Base-by-base conservation (phyloP, 2,113 vertebrate genomes). In the Phrynocephalus versicolor region DNA sequence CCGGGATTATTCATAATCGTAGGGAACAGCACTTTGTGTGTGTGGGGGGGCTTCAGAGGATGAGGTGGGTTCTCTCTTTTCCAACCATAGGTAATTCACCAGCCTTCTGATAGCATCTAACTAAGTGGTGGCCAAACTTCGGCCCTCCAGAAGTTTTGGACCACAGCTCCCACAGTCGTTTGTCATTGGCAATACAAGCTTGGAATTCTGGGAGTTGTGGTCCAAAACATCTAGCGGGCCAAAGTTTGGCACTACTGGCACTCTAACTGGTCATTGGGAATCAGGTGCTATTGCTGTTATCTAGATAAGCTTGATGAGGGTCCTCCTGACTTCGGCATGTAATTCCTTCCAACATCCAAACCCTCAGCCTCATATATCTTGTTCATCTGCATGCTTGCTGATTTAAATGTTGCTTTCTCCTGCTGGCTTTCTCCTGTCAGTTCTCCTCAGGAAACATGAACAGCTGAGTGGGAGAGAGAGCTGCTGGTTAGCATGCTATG, bases 401-500 rank as follows among this genome's bases (percentile, higher is more conserved):
- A 87, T 78, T 84, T 55, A 19, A 91, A 87, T 37, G 81, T 67
- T 0, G 0, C 75, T 90, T 88, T 89, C 80, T 9, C 84, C 62
- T 78, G 1, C 65, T 84, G 87, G 72, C 33, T 80, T 81, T 69
- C 58, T 93, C 55, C 30, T 58, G 69, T 41, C 21, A 73, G 84
- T 37, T 41, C 70, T 86, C 37, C 86, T 87, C 85, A 45, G 60
- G 79, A 58, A 19, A 71, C 0, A 16, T 6, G 57, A 92, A 76
- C 88, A 88, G 87, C 84, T 41, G 89, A 85, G 78, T 76, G 78
- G 81, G 45, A 51, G 45, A 51, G 45, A 67, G 79, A 88, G 3
- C 60, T 87, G 8, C 0, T 75, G 70, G 87, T 94, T 94, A 93
- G 79, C 92, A 89, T 93, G 94, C 89, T 37, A 81, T 19, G 33